These are phyloP conservation scores for Dromococcyx pavoninus DNA, from an alignment of 2,797 vertebrate genomes.

Conservation along the genomic window DNA sequence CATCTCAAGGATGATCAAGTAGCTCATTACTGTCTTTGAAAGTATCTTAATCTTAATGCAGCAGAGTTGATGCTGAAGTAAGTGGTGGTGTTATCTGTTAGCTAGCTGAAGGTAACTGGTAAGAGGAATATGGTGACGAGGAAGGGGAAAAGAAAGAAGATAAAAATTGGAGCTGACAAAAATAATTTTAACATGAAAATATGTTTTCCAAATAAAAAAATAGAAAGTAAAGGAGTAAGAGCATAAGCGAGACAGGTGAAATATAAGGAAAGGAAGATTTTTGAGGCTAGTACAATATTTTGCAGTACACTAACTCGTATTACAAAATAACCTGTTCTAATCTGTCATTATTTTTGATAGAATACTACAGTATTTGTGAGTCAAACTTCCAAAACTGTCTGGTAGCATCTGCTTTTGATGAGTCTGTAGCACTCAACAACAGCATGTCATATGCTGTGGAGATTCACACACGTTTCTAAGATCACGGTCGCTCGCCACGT, in stretches of 20 bases:
- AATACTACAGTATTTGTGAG: neutral
- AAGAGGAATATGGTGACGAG: neutral
- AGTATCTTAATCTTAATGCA: neutral
- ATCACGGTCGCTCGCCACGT: neutral
- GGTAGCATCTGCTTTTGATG: neutral
- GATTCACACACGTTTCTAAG: neutral
- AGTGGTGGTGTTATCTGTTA: neutral
- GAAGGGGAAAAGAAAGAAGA: neutral
- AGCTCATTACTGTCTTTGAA: neutral
- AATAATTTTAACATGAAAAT: neutral
- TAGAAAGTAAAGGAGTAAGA: neutral
- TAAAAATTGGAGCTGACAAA: neutral
- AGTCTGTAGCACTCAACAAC: neutral
- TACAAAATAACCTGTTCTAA: neutral
- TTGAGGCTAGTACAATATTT: neutral
- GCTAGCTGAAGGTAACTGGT: neutral
- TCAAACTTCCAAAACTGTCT: neutral
- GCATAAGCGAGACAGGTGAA: neutral
- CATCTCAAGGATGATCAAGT: neutral
- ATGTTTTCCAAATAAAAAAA: neutral
- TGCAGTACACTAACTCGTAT: neutral
- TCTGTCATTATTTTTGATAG: neutral
- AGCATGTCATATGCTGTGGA: neutral
- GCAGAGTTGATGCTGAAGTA: neutral
- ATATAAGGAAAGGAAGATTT: neutral